Conservation (phyloP, 2,797 vertebrate genomes). For the Phrynocephalus vlangalii region DNA sequence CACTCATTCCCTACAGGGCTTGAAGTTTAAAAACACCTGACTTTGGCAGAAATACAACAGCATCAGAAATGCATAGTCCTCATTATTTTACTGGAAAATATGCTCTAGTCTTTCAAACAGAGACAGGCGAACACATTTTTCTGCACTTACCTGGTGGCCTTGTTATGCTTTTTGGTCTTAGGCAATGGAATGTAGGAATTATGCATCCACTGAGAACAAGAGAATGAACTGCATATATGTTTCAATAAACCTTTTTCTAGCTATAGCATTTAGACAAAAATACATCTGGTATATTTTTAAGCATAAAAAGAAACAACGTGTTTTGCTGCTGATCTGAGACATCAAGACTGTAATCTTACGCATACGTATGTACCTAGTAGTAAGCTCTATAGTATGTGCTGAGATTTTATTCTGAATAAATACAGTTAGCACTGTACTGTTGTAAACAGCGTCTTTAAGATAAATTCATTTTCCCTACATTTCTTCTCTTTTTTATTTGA, state of each 20-base stretch:
- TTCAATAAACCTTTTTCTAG: neutral
- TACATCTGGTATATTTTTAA: neutral
- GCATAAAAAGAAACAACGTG: neutral
- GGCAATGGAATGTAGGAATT: too few relatives aligned
- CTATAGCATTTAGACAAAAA: neutral
- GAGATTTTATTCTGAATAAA: neutral
- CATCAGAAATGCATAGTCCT: neutral
- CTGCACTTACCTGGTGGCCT: neutral
- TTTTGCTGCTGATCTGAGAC: neutral
- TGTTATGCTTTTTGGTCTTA: neutral
- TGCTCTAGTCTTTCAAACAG: neutral
- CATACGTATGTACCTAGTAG: neutral
- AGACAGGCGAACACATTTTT: neutral
- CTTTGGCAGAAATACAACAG: neutral
- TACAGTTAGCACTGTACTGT: neutral
- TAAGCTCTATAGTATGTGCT: neutral
- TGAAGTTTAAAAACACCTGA: neutral
- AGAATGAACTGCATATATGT: slow-evolving; percentile 2
- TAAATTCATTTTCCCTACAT: neutral
- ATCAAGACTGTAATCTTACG: neutral
- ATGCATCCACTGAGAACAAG: slow-evolving; percentile 4
- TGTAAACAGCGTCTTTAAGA: neutral
- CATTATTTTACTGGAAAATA: neutral
- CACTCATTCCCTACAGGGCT: too few relatives aligned
- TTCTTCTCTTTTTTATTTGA: neutral